Evolutionary conservation across 2,888 invertebrate genomes (phyloP), one percentile per base, ranked within the genome.

Genomic region (Nasonovia ribisnigri): DNA sequence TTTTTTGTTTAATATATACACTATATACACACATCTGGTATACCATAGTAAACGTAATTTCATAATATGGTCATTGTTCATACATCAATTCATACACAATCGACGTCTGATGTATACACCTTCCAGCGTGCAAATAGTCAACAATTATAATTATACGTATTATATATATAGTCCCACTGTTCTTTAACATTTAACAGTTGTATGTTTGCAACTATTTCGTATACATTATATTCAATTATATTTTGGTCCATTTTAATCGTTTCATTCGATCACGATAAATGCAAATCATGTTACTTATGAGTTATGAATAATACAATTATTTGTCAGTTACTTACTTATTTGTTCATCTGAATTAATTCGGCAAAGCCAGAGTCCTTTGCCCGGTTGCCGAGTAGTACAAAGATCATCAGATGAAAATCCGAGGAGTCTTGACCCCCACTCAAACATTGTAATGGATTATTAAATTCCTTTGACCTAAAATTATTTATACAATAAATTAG

Each of bases 331-430:
- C 93, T 90, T 90, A 93, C 93, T 93, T 36, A 93, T 84, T 48
- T 93, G 93, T 60, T 93, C 93, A 43, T 93, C 84, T 20, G 93
- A 93, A 89, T 90, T 54, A 26, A 93, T 93, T 84, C 93, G 84
- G 42, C 57, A 90, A 42, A 90, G 84, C 93, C 93, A 93, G 8
- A 89, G 46, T 60, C 93, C 90, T 90, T 93, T 93, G 36, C 46
- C 84, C 8, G 84, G 84, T 48, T 84, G 90, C 48, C 84, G 90
- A 6, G 57, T 46, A 24, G 54, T 48, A 86, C 93, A 93, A 26
- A 93, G 36, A 11, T 93, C 84, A 24, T 89, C 60, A 5, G 93
- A 93, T 29, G 93, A 93, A 60, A 90, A 90, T 86, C 84, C 90
- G 26, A 90, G 84, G 36, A 93, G 48, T 20, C 89, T 90, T n/a